These are phyloP conservation scores for Corythornis cristatus DNA, from an alignment of 2,113 vertebrate species.

Conservation along the genomic window DNA sequence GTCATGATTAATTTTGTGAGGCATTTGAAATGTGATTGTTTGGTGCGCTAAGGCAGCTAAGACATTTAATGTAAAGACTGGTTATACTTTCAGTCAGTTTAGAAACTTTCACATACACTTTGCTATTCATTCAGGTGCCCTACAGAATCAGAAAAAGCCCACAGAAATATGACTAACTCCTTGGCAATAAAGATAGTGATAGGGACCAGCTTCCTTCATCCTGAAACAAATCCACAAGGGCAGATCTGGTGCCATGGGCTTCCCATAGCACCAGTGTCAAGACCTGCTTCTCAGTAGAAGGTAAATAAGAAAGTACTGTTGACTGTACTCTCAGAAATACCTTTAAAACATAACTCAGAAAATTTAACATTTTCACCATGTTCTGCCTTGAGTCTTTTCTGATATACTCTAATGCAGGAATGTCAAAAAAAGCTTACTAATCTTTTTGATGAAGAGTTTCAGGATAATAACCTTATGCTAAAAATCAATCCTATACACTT, in stretches of 20 bases:
- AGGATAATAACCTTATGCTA: background rate
- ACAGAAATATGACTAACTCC: background rate
- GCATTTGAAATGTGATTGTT: background rate
- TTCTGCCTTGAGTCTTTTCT: background rate
- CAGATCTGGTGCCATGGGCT: rapidly evolving
- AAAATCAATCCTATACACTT: background rate
- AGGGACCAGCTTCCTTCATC: background rate
- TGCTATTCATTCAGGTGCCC: background rate
- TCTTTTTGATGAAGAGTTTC: background rate
- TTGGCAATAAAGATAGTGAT: background rate
- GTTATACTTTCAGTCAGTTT: background rate
- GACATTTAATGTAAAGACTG: background rate
- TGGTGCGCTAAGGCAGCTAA: background rate
- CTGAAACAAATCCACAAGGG: background rate
- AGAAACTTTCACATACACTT: background rate
- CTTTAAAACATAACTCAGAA: background rate
- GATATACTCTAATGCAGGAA: background rate
- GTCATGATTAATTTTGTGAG: background rate
- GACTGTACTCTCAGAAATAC: background rate
- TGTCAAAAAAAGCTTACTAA: background rate
- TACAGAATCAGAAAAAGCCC: background rate
- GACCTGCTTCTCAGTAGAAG: background rate
- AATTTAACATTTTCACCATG: background rate
- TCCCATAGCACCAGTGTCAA: background rate
- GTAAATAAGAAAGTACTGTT: background rate